Base-by-base conservation (phyloP, 2,888 invertebrate species). In the Campoplex capitator region DNA sequence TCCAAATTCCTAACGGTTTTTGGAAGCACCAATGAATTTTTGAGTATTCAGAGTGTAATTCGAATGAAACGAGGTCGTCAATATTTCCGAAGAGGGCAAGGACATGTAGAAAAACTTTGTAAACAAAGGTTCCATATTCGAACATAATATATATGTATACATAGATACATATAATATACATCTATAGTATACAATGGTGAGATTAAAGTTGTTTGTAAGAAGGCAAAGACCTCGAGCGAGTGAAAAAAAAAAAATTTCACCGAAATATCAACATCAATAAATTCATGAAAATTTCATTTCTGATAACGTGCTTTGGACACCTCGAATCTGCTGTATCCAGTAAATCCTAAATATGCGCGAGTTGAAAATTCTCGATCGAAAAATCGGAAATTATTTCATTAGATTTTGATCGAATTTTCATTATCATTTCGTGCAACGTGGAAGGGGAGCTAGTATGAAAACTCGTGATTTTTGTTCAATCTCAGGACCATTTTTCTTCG, bases 61-160 rank as follows among this genome's bases (percentile, higher is more conserved):
- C 32, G 32, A 28, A n/a, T 6, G 1, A 11, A 32, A 62, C 16
- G 62, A 62, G 62, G 32, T 62, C 62, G 16, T 32, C 32, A 6
- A 8, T 62, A 28, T 62, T 62, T 32, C 32, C 8, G n/a, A 48
- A 65, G 13, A 23, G 48, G 62, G 42, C 62, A 76, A 76, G 76
- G 76, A 65, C 62, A 48, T 28, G n/a, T 2, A 2, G 48, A 62
- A 62, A 32, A 76, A 58, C 74, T 62, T 76, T 76, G 76, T 76
- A 76, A 76, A 76, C 76, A 76, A 62, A 65, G 42, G 38, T 18
- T 67, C 32, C 35, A 54, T 58, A 32, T 62, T 32, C 13, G 6
- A 32, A 32, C 1, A 16, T 32, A 28, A 58, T 13, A n/a, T 11
- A n/a, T 23, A 9, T n/a, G 0, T 23, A 38, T 58, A 16, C 18